Percentiles rank a stretch among this genome's conserved stretches.
These are phyloP conservation scores for Glossosoma conforme DNA, from an alignment of 1,140 invertebrate species.

Conservation along the genomic window DNA sequence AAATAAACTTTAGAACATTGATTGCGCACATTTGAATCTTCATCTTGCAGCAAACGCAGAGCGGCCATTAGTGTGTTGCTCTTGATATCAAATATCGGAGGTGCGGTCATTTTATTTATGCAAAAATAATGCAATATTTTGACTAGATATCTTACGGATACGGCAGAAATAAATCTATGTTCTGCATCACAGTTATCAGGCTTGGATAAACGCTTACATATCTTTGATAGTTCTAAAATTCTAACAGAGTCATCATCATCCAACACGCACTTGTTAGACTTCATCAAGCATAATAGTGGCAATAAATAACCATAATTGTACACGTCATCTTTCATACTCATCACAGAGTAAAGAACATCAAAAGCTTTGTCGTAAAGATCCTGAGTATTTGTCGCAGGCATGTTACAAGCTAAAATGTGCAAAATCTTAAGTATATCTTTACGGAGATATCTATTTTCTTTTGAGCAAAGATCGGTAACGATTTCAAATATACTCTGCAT, in stretches of 20 bases:
- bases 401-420: slow-evolving; percentile 6
- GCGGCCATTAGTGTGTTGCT: slow-evolving; percentile 37
- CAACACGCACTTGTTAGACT: slow-evolving; percentile 15
- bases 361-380: not conserved
- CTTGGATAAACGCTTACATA: slow-evolving; percentile 36
- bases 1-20: slow-evolving; percentile 35
- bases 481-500: not conserved
- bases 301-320: slow-evolving; percentile 40
- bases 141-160: slow-evolving; percentile 41
- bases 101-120: slow-evolving; percentile 1
- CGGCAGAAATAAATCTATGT: slow-evolving; percentile 39
- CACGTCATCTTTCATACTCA: too few species aligned
- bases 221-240: slow-evolving; percentile 33
- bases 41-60: slow-evolving; percentile 44
- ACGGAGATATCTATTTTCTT: slow-evolving; percentile 1
- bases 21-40: slow-evolving; percentile 43
- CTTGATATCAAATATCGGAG: slow-evolving; percentile 33
- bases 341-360: not conserved
- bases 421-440: slow-evolving; percentile 14
- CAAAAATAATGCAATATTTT: slow-evolving; percentile 30
- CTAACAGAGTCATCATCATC: slow-evolving; percentile 9
- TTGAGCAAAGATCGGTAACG: not conserved
- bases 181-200: slow-evolving; percentile 37
- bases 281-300: slow-evolving; percentile 35
- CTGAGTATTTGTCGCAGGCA: not conserved